Base-by-base conservation (phyloP, 2,888 invertebrate genomes). In the Mythimna albipuncta region DNA sequence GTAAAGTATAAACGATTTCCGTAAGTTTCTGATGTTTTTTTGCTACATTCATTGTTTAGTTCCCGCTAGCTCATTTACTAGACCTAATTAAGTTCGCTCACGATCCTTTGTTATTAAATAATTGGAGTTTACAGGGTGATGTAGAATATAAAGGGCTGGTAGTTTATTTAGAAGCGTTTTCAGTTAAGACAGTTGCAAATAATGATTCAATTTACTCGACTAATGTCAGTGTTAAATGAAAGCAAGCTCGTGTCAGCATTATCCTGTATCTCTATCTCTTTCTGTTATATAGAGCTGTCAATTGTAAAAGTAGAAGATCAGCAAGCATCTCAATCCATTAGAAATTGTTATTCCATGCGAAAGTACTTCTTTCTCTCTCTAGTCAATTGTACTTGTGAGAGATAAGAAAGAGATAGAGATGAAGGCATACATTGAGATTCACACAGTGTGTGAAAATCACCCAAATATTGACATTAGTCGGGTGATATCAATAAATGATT, bases 91-190 rank as follows among this genome's bases (percentile, higher is more conserved):
- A 77, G 78, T 84, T 81, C 68, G 66, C 82, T 72, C 74, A 62
- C 13, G 59, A 79, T 81, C 83, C 80, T 82, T 75, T 81, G 75
- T 79, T 82, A 79, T 77, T 73, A 75, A 72, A 77, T 83, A 79
- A 84, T 87, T 82, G 91, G 91, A 91, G 82, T 85, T 85, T 84
- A 92, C 93, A 94, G 94, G 93, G 93, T 93, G 89, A 88, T 69
- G 88, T 91, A 91, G 88, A 75, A 83, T 80, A 82, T 75, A 78
- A 84, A 87, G 84, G 77, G 78, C 69, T 73, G 76, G 78, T 82
- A 79, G 74, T 80, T 75, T 75, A 54, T 81, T 83, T 81, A 77
- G 77, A 73, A 6, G 69, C 67, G 71, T 84, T 75, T 64, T 72
- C 55, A 54, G 73, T 69, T 55, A 67, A 19, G 32, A 64, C 59